phyloP scores from a whole-genome alignment of 2,888 invertebrate species.

The Megastigmus dorsalis region DNA sequence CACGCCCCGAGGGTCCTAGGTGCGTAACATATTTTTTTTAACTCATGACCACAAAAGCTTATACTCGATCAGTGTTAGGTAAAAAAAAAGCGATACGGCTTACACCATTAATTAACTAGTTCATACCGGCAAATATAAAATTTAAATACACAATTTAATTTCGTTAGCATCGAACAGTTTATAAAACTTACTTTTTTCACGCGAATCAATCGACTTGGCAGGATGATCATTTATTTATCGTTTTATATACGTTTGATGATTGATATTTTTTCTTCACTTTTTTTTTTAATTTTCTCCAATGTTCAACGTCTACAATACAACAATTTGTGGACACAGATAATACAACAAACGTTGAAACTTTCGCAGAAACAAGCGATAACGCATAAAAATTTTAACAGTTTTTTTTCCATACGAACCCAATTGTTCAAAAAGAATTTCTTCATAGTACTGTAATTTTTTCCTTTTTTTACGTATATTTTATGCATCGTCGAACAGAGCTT shows the following conservation, averaged over 20 bases:
- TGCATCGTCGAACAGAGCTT: slow-evolving; percentile 7
- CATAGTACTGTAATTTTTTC: background rate
- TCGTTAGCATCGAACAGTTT: slow-evolving; percentile 29
- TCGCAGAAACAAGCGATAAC: slow-evolving; percentile 28
- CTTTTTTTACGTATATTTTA: slow-evolving; percentile 27
- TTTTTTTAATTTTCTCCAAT: slow-evolving; percentile 26
- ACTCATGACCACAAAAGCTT: slow-evolving; percentile 7
- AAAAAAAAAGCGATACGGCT: slow-evolving; percentile 17
- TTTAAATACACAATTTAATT: slow-evolving; percentile 30
- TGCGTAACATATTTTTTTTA: too few relatives aligned
- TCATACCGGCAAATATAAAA: slow-evolving; percentile 16
- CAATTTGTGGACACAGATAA: slow-evolving; percentile 37
- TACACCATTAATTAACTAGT: slow-evolving; percentile 7
- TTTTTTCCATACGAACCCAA: background rate
- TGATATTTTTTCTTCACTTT: slow-evolving; percentile 5
- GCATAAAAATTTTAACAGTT: slow-evolving; percentile 20
- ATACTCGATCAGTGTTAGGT: background rate
- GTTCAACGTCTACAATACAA: slow-evolving; percentile 45
- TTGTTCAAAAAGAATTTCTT: slow-evolving; percentile 2
- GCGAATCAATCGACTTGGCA: slow-evolving; percentile 36
- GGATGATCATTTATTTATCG: slow-evolving; percentile 34
- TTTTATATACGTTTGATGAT: background rate
- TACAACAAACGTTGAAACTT: slow-evolving; percentile 38
- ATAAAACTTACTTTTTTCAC: slow-evolving; percentile 36
- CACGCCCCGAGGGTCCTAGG: too few relatives aligned